Evolutionary conservation across 2,113 vertebrate genomes (phyloP), one percentile per base, ranked within the genome.

Genomic region (Condylura cristata): DNA sequence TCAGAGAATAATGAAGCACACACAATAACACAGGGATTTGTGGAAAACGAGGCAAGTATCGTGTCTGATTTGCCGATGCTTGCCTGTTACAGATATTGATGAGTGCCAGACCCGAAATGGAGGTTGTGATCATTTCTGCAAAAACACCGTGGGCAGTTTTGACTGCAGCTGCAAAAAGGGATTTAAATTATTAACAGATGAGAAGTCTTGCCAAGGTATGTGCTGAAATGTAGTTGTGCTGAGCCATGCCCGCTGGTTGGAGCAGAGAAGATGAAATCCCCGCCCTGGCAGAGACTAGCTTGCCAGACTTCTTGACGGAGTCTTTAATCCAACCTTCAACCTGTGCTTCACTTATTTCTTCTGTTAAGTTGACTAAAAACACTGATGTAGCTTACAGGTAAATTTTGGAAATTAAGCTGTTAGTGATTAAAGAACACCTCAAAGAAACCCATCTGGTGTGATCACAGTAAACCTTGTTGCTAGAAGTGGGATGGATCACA

Each of bases 101-200:
- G 99, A 99, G 94, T 99, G 99, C 88, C 99, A 99, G 96, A 98
- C 97, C 87, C 98, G 97, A 97, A 99, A 99, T 0, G 99, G 99
- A 75, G 99, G 99, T 41, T 99, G 99, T 26, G 99, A 99, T 94
- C 99, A 99, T 95, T 99, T 99, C 98, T 99, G 99, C 98, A 99
- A 98, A 98, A 99, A 99, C 98, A 99, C 99, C 28, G 98, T 99
- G 84, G 99, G 99, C 97, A 99, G 99, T 98, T 99, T 99, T 94
- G 99, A 99, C 97, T 99, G 99, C 98, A 99, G 99, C 98, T 99
- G 99, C 98, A 99, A 96, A 91, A 99, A 99, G 96, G 99, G 99
- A 96, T 99, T 99, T 98, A 99, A 99, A 98, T 98, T 99, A 96
- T 98, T 99, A 97, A 99, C 99, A 80, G 99, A 99, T 92, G 99